phyloP scores from a whole-genome alignment of 2,888 invertebrate species.

The Spisula subtruncata region DNA sequence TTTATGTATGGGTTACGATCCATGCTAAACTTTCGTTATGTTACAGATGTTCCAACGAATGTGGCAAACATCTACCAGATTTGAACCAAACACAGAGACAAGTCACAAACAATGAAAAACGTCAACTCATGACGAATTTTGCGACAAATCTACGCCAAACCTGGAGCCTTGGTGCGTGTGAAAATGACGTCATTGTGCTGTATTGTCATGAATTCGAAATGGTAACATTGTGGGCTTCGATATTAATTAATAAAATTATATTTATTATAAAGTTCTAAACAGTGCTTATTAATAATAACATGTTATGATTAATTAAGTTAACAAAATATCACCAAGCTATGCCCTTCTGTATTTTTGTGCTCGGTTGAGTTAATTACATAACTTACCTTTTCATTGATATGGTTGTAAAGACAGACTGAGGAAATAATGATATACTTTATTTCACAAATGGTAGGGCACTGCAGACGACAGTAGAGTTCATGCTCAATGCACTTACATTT shows the following conservation, averaged over 20 bases:
- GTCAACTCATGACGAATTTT: conserved; percentile 70
- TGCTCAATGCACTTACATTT: no score
- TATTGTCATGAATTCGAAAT: conserved; percentile 72
- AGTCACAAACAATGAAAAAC: conserved; percentile 61
- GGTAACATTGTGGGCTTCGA: conserved; percentile 51
- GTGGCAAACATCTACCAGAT: conserved; percentile 72
- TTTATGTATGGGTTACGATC: background rate
- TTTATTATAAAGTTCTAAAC: no score
- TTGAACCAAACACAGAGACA: conserved; percentile 50
- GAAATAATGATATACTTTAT: no score
- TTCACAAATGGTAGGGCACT: background rate
- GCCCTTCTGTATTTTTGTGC: no score
- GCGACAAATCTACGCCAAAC: conserved; percentile 65
- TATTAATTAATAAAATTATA: no score
- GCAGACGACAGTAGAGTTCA: background rate
- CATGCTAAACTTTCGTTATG: background rate
- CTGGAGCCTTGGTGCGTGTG: conserved; percentile 73
- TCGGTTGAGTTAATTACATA: no score
- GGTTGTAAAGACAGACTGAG: no score
- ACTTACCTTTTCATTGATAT: no score
- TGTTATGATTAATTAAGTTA: no score
- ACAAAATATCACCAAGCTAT: no score
- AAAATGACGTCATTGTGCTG: conserved; percentile 76
- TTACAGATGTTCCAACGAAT: conserved; percentile 75
- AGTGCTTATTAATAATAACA: no score